Conservation (phyloP, 2,888 invertebrate genomes). For the Mesodorylaimus sp. region DNA sequence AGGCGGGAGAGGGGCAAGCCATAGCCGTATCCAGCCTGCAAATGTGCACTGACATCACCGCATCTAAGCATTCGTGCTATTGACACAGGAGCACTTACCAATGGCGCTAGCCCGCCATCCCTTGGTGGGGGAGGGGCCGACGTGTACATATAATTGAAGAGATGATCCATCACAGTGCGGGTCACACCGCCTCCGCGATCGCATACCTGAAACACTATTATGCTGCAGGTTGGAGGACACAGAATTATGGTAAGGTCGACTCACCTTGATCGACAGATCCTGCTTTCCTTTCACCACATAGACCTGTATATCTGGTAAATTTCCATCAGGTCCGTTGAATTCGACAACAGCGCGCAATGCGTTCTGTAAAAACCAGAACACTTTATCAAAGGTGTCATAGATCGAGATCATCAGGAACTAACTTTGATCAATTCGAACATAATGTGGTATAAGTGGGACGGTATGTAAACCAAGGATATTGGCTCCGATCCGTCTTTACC, state of each 20-base stretch:
- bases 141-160: conserved; percentile 99
- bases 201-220: conserved; percentile 48
- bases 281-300: conserved; percentile 70
- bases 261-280: conserved; percentile 88
- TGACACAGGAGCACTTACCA: conserved; percentile 46
- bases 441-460: conserved; percentile 97
- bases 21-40: conserved; percentile 59
- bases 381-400: not conserved
- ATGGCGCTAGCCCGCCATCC: conserved; percentile 75
- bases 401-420: not conserved
- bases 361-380: conserved; percentile 41
- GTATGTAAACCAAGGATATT: conserved; percentile 79
- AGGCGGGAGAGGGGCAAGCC: conserved; percentile 85
- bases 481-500: conserved; percentile 40
- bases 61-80: not conserved
- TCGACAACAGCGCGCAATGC: conserved; percentile 96
- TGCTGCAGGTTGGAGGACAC: not conserved
- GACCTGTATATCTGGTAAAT: conserved; percentile 63
- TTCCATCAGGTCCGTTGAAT: conserved; percentile 47
- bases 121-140: conserved; percentile 85
- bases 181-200: conserved; percentile 92
- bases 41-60: conserved; percentile 3
- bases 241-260: conserved; percentile 10
- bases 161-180: conserved; percentile 48
- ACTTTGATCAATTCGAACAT: conserved; percentile 85